Base-by-base conservation (phyloP, 2,888 invertebrate genomes). In the Orthonychiurus folsomi region DNA sequence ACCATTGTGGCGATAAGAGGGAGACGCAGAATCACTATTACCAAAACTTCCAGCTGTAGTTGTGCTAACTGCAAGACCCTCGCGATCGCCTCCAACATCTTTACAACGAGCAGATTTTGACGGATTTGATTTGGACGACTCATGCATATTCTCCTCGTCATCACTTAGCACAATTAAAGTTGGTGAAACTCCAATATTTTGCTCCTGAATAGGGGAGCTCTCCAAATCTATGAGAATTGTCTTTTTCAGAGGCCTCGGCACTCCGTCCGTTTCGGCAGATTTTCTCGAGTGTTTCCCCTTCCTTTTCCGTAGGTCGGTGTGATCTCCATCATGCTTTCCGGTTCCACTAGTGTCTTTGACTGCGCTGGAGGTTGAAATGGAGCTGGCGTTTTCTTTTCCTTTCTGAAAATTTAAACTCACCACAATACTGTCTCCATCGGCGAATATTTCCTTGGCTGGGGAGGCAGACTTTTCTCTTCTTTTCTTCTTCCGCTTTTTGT, bases 391-490 rank as follows among this genome's bases (percentile, higher is more conserved):
- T 21, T 64, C 64, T 12, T 67, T 66, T 12, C 64, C 67, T 73
- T 89, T 88, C 76, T 88, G 87, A 78, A 93, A 93, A 77, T 90
- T 92, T 21, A 93, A 90, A 78, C 91, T 92, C 15, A 93, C 92
- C 68, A 93, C 82, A 74, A 93, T 93, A 76, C 92, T 93, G 78
- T 93, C 90, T 2, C 93, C 93, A 15, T 92, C 91, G 0, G 93
- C 90, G 76, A 91, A 93, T 2, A 93, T 90, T 78, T 92, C 92
- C 76, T 93, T 93, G 1, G 88, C 87, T 0, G 89, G 88, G 59
- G 81, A 82, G n/a, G 81, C 81, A 0, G 82, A 82, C 52, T 74
- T 75, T 64, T 74, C 75, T 20, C 74, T 63, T 28, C 72, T 64
- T 54, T 71, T 72, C 64, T 71, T 74, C 26, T 68, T 68, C 59